These are phyloP conservation scores for Coptotermes formosanus DNA, from an alignment of 1,140 invertebrate species.

Conservation along the genomic window DNA sequence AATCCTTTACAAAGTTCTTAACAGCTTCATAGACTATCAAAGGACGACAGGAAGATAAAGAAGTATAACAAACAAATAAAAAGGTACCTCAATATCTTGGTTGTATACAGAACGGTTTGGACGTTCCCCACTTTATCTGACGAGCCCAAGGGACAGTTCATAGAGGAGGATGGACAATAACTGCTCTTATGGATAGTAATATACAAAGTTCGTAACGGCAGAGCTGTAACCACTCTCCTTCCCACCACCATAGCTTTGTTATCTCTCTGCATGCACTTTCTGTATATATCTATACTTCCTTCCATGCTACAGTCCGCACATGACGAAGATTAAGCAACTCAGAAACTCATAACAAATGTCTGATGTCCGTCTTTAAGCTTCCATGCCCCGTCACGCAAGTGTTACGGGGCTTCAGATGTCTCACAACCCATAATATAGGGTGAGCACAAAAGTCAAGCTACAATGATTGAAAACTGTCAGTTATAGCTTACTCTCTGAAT, in stretches of 20 bases:
- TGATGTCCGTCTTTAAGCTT: too few relatives aligned
- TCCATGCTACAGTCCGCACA: not conserved
- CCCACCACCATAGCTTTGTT: not conserved
- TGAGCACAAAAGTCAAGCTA: too few relatives aligned
- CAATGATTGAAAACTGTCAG: too few relatives aligned
- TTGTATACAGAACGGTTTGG: not conserved
- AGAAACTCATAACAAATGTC: too few relatives aligned
- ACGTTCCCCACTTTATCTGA: not conserved
- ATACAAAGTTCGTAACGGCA: not conserved
- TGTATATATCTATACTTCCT: not conserved
- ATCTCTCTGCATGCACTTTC: not conserved
- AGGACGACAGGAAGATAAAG: not conserved
- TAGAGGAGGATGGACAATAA: not conserved
- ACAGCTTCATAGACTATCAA: not conserved
- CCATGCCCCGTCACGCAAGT: too few relatives aligned
- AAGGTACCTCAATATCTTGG: not conserved
- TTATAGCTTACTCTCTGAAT: too few relatives aligned
- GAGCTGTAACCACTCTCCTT: not conserved
- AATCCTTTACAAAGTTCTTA: not conserved
- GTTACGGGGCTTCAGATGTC: too few relatives aligned
- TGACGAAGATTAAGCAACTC: too few relatives aligned
- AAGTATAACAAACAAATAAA: not conserved
- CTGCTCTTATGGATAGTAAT: not conserved
- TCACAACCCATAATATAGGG: too few relatives aligned
- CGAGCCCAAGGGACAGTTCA: not conserved